A percentile compares a stretch with the other conserved stretches of the same genome.
Conservation (phyloP, 2,113 vertebrate species). For the Addax nasomaculatus region DNA sequence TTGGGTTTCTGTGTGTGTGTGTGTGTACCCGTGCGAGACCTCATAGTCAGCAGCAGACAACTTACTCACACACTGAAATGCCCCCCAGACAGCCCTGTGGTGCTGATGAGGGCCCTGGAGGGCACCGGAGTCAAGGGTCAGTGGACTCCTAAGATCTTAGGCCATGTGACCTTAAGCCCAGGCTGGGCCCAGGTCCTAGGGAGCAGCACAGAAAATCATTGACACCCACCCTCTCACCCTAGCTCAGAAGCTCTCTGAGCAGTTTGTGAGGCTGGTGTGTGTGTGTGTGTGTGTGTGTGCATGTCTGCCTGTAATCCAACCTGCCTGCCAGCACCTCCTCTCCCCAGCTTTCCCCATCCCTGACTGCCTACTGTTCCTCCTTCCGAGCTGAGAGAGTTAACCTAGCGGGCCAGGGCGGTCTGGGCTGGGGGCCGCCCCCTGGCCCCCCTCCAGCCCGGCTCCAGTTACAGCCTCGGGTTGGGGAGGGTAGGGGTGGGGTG, state of each 20-base stretch:
- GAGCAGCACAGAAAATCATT: not conserved
- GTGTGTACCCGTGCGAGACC: too few species aligned
- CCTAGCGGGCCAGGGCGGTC: constrained; percentile 54
- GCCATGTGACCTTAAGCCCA: not conserved
- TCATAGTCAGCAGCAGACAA: not conserved
- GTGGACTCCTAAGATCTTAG: not conserved
- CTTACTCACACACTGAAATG: not conserved
- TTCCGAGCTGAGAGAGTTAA: constrained; percentile 69
- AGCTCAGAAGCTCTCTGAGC: not conserved
- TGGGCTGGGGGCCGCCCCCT: constrained; percentile 75
- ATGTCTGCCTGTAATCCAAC: too few species aligned
- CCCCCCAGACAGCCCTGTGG: not conserved
- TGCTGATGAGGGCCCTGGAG: not conserved
- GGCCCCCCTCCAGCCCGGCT: constrained; percentile 74
- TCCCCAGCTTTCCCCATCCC: not conserved
- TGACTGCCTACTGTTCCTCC: not conserved
- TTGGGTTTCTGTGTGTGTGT: not conserved
- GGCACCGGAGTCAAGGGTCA: not conserved
- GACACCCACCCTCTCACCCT: not conserved
- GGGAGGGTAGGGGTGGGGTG: constrained; percentile 54
- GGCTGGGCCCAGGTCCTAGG: not conserved
- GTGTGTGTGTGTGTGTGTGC: too few species aligned
- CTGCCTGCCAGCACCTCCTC: not conserved
- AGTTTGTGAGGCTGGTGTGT: not conserved
- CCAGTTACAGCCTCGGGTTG: constrained; percentile 71